Base-by-base conservation (phyloP, 1,140 invertebrate species). In the Leucophenga varia region DNA sequence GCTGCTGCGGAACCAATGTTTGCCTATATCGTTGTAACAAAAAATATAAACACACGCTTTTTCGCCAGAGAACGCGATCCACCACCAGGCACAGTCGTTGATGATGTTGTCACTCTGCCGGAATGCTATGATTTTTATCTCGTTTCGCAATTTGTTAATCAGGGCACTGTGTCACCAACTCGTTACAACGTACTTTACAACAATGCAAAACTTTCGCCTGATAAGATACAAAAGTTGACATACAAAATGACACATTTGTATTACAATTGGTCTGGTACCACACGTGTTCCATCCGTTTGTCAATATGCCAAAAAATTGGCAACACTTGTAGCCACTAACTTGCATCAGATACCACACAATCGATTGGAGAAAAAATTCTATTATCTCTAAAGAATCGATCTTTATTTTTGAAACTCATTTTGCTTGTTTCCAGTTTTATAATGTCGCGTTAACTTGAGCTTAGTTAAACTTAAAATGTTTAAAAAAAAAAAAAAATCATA, bases 301-400 rank as follows among this genome's bases (percentile, higher is more conserved):
- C 89, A 93, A 64, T 91, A 90, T 60, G 89, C 91, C 5, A 91
- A 94, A 55, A 93, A 93, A 64, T 64, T 94, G 47, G 91, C 91
- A 0, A 93, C 88, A 51, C 72, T 93, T 2, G 84, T 88, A 3
- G 86, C 86, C 0, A 85, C 90, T 50, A 80, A 78, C 43, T 75
- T 91, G 3, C 85, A 88, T 54, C 70, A 80, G 31, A 63, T 79
- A n/a, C 85, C 87, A 0, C 59, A 71, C 19, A 56, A 60, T 39
- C 54, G 57, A 2, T 64, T 84, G 1, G 76, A 78, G 32, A 78
- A 76, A 25, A 55, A 79, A n/a, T 64, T 84, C 0, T 83, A 81
- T 48, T 84, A 81, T 51, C 58, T 73, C 16, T 73, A 72, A 68
- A 19, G 2, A n/a, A 35, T 22, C 31, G n/a, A n/a, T n/a, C n/a